Conservation (phyloP, 2,113 vertebrate genomes). For the Cichladusa arquata region DNA sequence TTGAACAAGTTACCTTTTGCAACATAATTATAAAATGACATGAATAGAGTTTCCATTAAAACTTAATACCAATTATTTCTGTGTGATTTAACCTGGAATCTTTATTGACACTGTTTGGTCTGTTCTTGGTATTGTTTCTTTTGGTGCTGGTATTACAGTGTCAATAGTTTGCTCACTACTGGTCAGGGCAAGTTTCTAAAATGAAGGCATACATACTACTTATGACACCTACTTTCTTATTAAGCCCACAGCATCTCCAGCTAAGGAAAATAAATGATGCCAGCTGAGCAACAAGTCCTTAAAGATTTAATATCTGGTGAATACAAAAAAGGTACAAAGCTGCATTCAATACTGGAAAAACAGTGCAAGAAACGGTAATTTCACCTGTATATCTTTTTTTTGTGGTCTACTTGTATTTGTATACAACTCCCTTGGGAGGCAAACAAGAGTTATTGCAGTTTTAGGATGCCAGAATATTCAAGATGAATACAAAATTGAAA, state of each 20-base stretch:
- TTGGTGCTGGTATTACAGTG: constrained; percentile 30
- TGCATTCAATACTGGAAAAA: not conserved
- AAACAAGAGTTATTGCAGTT: not conserved
- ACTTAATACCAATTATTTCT: constrained; percentile 68
- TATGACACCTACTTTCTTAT: not conserved
- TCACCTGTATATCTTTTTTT: not conserved
- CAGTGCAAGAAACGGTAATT: not conserved
- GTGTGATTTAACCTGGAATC: constrained; percentile 62
- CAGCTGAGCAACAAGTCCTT: not conserved
- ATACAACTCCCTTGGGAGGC: not conserved
- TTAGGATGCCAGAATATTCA: not conserved
- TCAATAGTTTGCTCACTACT: constrained; percentile 52
- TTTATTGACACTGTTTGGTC: constrained; percentile 48
- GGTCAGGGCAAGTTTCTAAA: constrained; percentile 62
- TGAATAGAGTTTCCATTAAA: constrained; percentile 55
- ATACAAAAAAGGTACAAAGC: not conserved
- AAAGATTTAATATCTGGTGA: not conserved
- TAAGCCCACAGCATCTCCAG: not conserved
- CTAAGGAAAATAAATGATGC: not conserved
- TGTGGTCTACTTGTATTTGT: not conserved
- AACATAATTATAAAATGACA: constrained; percentile 62
- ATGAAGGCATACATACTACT: not conserved
- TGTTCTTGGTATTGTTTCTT: constrained; percentile 45
- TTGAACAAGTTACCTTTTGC: constrained; percentile 54
- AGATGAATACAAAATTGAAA: not conserved